Evolutionary conservation across 2,113 vertebrate genomes (phyloP).

Genomic region (Bucco capensis): DNA sequence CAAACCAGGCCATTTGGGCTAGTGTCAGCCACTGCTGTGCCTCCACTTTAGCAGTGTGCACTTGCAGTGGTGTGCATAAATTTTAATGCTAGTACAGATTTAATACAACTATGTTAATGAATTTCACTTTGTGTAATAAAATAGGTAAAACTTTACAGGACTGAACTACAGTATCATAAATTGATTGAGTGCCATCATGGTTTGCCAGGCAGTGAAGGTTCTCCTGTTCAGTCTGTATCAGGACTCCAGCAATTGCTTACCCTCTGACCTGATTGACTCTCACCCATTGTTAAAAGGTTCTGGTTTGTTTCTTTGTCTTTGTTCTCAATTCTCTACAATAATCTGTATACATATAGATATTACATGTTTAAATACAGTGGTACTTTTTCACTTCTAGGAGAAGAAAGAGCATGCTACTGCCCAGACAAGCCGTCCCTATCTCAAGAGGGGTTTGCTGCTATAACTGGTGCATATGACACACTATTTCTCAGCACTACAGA

Average conservation of each 20-base stretch:
- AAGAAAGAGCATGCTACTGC: neutral
- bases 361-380: neutral
- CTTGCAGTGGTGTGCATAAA: neutral
- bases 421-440: rapidly evolving
- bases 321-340: neutral
- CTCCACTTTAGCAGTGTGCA: too few species aligned
- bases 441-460: neutral
- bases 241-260: neutral
- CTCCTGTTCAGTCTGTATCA: neutral
- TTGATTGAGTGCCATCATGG: rapidly evolving
- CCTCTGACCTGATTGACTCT: neutral
- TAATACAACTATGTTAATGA: neutral
- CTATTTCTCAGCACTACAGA: rapidly evolving
- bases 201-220: neutral
- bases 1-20: neutral
- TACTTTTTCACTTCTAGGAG: neutral
- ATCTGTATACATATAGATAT: neutral
- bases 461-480: rapidly evolving
- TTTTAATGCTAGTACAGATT: neutral
- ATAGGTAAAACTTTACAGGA: neutral
- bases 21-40: neutral
- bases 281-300: neutral
- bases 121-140: neutral
- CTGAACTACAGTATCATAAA: neutral
- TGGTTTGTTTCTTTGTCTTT: neutral